phyloP scores from a whole-genome alignment of 2,888 invertebrate species.

The Polyploca ridens region DNA sequence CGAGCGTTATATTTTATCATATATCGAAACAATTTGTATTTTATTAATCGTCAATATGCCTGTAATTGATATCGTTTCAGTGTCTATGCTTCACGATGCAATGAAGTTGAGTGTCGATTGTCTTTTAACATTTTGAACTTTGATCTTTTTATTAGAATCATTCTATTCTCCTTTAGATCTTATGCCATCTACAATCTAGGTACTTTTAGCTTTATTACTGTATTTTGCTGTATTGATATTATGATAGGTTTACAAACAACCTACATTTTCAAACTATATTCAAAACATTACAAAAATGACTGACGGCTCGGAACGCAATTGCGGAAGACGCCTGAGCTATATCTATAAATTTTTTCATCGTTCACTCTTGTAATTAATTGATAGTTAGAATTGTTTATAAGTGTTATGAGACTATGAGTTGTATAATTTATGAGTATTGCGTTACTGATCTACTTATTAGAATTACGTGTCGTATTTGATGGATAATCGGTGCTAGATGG shows the following conservation, averaged over 20 bases:
- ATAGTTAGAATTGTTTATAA: background rate
- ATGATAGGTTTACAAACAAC: background rate
- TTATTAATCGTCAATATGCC: conserved; percentile 42
- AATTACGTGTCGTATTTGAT: background rate
- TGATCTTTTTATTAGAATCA: conserved; percentile 4
- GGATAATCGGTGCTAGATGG: too few relatives aligned
- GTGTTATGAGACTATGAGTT: background rate
- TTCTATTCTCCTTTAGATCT: background rate
- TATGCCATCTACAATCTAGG: background rate
- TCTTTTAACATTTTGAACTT: conserved; percentile 9
- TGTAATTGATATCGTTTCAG: conserved; percentile 33
- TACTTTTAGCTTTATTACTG: background rate
- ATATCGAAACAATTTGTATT: conserved; percentile 46
- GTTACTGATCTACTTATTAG: conserved; percentile 6
- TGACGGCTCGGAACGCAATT: conserved; percentile 26
- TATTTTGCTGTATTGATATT: background rate
- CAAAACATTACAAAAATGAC: conserved; percentile 38
- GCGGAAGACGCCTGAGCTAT: conserved; percentile 29
- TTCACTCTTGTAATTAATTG: conserved; percentile 3
- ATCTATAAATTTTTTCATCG: conserved; percentile 11
- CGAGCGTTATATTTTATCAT: conserved; percentile 26
- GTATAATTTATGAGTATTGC: conserved; percentile 3
- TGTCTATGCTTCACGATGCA: conserved; percentile 24
- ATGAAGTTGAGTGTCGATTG: conserved; percentile 18
- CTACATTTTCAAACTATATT: background rate